Conservation (phyloP, 1,140 invertebrate genomes). For the Drosophila sproati region DNA sequence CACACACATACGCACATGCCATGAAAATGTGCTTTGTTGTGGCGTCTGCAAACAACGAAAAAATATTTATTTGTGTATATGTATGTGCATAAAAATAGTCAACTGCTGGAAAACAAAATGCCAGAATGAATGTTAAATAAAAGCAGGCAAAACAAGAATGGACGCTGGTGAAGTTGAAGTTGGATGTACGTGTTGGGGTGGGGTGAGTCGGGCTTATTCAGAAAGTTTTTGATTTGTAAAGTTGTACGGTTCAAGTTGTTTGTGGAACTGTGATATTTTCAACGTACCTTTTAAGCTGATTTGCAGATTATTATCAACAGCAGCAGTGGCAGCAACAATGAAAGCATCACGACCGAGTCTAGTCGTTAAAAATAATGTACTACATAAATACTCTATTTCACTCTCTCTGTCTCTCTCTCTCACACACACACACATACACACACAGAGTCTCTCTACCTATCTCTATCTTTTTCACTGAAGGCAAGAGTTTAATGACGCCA, state of each 20-base stretch:
- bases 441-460: neutral
- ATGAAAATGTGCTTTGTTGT: constrained; percentile 71
- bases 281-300: constrained; percentile 66
- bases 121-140: constrained; percentile 46
- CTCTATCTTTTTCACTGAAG: neutral
- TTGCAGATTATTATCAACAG: constrained; percentile 65
- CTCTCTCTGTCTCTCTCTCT: neutral
- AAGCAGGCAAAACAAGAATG: constrained; percentile 34
- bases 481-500: neutral
- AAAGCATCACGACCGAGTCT: constrained; percentile 14
- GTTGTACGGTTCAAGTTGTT: constrained; percentile 47
- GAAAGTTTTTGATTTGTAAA: constrained; percentile 69
- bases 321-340: neutral
- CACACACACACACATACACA: too few species aligned
- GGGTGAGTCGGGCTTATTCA: constrained; percentile 7
- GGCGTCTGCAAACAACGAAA: constrained; percentile 66
- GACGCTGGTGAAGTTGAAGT: neutral
- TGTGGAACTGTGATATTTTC: constrained; percentile 48
- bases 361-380: constrained; percentile 33
- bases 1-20: constrained; percentile 22
- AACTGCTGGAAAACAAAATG: constrained; percentile 46
- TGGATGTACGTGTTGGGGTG: neutral
- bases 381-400: constrained; percentile 25
- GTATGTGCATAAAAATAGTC: constrained; percentile 37
- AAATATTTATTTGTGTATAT: constrained; percentile 22